Evolutionary conservation across 2,113 vertebrate species (phyloP).

Genomic region (Nycticryphes semicollaris): DNA sequence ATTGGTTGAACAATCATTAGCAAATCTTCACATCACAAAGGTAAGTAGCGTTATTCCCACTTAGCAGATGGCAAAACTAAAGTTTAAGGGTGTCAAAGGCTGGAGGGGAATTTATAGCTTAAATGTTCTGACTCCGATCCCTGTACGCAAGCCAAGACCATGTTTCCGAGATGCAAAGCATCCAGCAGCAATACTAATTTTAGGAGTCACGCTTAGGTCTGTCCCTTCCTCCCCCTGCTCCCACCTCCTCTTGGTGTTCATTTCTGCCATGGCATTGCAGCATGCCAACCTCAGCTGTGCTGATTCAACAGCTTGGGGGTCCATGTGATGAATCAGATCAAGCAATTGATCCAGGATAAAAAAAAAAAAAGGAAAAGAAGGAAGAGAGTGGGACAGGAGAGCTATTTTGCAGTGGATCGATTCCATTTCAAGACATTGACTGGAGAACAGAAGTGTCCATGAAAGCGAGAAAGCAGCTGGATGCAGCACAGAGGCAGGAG

Average conservation of each 20-base stretch:
- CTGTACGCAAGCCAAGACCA: constrained; percentile 4
- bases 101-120: background rate
- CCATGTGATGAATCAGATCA: background rate
- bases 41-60: background rate
- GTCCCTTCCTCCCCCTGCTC: background rate
- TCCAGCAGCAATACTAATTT: constrained; percentile 44
- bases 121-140: background rate
- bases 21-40: background rate
- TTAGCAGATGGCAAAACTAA: background rate
- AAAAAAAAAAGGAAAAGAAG: constrained; percentile 7
- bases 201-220: constrained; percentile 12
- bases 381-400: background rate
- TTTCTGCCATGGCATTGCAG: background rate
- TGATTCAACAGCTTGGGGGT: constrained; percentile 31
- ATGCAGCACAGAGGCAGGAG: background rate
- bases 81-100: background rate
- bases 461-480: background rate
- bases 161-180: constrained; percentile 40
- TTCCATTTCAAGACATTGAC: background rate
- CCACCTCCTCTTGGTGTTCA: background rate
- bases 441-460: background rate
- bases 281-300: constrained; percentile 10
- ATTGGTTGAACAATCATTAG: background rate
- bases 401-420: background rate
- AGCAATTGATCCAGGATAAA: constrained; percentile 28